Conservation (phyloP, 1,140 invertebrate species). For the Steinernema khuongi region DNA sequence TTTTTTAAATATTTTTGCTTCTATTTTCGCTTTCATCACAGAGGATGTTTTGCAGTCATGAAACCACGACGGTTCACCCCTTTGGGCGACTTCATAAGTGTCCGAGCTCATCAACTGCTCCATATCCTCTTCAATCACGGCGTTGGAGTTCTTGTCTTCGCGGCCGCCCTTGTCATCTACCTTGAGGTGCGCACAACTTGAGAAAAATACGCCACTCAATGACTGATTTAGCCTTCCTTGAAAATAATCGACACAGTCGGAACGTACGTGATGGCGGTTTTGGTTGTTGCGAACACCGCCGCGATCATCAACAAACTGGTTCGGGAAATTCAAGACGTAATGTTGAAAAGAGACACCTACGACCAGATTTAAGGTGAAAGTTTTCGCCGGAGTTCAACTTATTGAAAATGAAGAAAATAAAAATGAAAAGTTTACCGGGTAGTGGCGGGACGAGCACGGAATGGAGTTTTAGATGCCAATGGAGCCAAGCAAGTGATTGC, state of each 20-base stretch:
- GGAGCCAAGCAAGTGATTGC: conserved; percentile 29
- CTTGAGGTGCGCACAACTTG: background rate
- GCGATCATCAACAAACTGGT: conserved; percentile 5
- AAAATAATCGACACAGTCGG: background rate
- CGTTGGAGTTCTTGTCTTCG: background rate
- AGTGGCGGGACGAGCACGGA: background rate
- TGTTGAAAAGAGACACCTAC: background rate
- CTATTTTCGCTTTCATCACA: too few relatives aligned
- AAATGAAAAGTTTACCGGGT: background rate
- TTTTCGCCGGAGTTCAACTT: background rate
- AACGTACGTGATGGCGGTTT: background rate
- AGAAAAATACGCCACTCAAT: background rate
- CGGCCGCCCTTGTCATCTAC: background rate
- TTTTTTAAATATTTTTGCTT: too few relatives aligned
- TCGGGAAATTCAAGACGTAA: background rate
- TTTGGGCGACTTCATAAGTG: background rate
- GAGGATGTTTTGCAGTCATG: background rate
- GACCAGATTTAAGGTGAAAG: background rate
- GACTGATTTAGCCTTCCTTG: background rate
- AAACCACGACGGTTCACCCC: background rate
- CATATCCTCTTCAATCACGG: conserved; percentile 7
- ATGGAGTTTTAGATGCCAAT: background rate
- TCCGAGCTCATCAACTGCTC: background rate
- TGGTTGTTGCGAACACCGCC: background rate
- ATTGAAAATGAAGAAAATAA: background rate